Percentiles rank a stretch among this genome's conserved stretches.
These are phyloP conservation scores for Capromys pilorides DNA, from an alignment of 2,797 vertebrate species.

Conservation along the genomic window DNA sequence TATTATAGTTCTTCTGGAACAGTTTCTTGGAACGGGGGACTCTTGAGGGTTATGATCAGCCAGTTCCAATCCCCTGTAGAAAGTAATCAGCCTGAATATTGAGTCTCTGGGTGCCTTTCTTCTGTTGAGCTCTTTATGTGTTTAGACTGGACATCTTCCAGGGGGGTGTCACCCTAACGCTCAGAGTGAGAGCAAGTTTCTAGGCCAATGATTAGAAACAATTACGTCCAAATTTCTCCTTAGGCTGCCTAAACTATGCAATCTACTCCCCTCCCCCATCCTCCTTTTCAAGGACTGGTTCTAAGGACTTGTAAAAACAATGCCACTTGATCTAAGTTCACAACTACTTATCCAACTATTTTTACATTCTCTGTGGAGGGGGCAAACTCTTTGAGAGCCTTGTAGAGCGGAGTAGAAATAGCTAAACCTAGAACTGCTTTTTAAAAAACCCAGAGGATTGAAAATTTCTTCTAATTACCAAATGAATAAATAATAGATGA, in stretches of 20 bases:
- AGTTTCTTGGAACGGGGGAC: conserved; percentile 31
- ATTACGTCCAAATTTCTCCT: conserved; percentile 54
- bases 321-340: conserved; percentile 34
- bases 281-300: conserved; percentile 28
- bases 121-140: conserved; percentile 68
- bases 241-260: conserved; percentile 51
- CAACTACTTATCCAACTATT: background rate
- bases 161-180: conserved; percentile 44
- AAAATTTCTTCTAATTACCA: conserved; percentile 47
- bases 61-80: background rate
- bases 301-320: conserved; percentile 41
- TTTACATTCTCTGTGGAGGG: conserved; percentile 30
- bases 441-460: conserved; percentile 30
- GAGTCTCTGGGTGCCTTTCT: conserved; percentile 40
- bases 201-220: conserved; percentile 78
- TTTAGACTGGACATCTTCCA: conserved; percentile 67
- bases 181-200: conserved; percentile 72
- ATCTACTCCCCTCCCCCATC: background rate
- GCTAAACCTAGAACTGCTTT: conserved; percentile 29
- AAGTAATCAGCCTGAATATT: conserved; percentile 57
- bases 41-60: conserved; percentile 36
- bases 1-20: conserved; percentile 40
- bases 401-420: conserved; percentile 19
- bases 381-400: conserved; percentile 4
- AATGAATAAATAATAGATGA: conserved; percentile 7